Evolutionary conservation across 2,113 vertebrate species (phyloP).

Genomic region (Poecilia latipinna): DNA sequence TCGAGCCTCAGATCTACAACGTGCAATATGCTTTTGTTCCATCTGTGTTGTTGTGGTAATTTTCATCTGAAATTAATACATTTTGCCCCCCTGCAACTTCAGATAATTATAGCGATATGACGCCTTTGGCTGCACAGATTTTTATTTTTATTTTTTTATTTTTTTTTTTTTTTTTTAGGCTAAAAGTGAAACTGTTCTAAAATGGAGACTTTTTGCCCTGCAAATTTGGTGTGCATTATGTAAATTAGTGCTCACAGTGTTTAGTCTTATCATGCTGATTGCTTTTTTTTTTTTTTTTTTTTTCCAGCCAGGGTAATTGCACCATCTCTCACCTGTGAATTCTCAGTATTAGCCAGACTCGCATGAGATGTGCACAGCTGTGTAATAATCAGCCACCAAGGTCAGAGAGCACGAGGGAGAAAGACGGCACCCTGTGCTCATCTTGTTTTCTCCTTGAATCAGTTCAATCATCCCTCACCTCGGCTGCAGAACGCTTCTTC

Average conservation of each 20-base stretch:
- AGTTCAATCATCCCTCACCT: constrained; percentile 26
- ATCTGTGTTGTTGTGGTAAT: neutral
- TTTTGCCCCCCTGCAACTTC: neutral
- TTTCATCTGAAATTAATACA: neutral
- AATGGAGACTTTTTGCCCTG: neutral
- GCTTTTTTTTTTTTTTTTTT: neutral
- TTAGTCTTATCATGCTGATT: neutral
- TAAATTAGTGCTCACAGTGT: constrained; percentile 10
- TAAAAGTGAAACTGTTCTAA: constrained; percentile 3
- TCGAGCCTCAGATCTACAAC: neutral
- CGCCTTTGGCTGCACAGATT: constrained; percentile 2
- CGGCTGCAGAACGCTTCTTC: constrained; percentile 11
- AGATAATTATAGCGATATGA: neutral
- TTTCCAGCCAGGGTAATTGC: constrained; percentile 8
- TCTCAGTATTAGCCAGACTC: constrained; percentile 21
- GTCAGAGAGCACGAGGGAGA: constrained; percentile 24
- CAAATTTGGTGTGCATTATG: neutral
- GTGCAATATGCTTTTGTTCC: neutral
- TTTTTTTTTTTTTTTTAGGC: neutral
- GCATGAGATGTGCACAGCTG: constrained; percentile 5
- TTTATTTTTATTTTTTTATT: too few relatives aligned
- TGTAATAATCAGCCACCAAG: constrained; percentile 41
- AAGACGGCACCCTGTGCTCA: constrained; percentile 10
- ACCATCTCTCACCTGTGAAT: constrained; percentile 34
- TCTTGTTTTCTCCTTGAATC: constrained; percentile 36